These are phyloP conservation scores for Aphidius gifuensis DNA, from an alignment of 1,140 invertebrate genomes.

Conservation along the genomic window DNA sequence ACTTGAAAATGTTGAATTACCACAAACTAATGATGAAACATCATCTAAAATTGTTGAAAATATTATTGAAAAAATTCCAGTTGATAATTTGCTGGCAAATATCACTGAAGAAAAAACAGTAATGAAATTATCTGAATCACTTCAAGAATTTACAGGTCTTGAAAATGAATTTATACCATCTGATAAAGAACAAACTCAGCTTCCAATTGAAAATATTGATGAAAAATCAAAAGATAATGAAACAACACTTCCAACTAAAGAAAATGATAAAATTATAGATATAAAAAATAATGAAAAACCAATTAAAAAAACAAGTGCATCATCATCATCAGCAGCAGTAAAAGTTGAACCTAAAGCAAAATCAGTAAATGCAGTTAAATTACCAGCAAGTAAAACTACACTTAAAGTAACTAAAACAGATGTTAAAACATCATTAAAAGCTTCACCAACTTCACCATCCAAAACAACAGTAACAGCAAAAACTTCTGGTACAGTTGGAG, in stretches of 20 bases:
- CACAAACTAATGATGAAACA: neutral
- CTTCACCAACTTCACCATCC: constrained; percentile 12
- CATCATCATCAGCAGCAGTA: constrained; percentile 31
- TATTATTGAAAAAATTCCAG: neutral
- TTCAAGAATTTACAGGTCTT: constrained; percentile 42
- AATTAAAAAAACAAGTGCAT: constrained; percentile 29
- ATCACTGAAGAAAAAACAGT: neutral
- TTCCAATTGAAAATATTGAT: constrained; percentile 7
- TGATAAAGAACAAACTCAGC: neutral
- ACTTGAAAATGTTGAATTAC: neutral
- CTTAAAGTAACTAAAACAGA: constrained; percentile 28
- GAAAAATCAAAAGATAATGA: constrained; percentile 26
- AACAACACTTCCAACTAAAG: constrained; percentile 9
- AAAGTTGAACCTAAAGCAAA: constrained; percentile 43
- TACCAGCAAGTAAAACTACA: constrained; percentile 30
- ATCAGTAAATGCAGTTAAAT: constrained; percentile 36
- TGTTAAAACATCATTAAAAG: constrained; percentile 35
- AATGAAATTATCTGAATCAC: constrained; percentile 38
- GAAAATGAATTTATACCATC: constrained; percentile 32
- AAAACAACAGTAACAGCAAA: constrained; percentile 23
- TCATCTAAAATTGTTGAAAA: neutral
- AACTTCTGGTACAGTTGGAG: constrained; percentile 25
- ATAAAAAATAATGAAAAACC: constrained; percentile 34
- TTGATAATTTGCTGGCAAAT: neutral
- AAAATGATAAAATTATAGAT: neutral